Percentiles rank a stretch among this genome's conserved stretches.
These are phyloP conservation scores for Scolopax mira DNA, from an alignment of 2,113 vertebrate species.

Conservation along the genomic window DNA sequence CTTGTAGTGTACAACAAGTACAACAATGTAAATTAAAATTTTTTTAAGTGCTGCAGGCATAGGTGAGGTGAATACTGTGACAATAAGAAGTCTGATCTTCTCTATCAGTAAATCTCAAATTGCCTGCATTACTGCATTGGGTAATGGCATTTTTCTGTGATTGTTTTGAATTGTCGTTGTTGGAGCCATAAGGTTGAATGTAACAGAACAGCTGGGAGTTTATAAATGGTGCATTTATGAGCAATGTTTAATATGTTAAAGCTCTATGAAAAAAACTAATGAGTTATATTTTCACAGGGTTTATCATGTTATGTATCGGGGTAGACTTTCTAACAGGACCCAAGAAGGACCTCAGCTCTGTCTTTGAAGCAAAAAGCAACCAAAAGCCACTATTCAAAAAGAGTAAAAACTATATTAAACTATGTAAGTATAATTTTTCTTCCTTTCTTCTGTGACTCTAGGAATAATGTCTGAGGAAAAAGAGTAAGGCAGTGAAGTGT, in stretches of 20 bases:
- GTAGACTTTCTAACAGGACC: constrained; percentile 44
- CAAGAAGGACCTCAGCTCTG: constrained; percentile 54
- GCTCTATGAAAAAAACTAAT: not conserved
- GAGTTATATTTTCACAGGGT: constrained; percentile 55
- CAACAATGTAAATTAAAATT: not conserved
- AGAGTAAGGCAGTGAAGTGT: not conserved
- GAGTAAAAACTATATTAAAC: constrained; percentile 63
- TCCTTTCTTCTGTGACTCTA: not conserved
- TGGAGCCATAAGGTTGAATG: not conserved
- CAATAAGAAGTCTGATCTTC: not conserved
- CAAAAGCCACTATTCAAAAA: constrained; percentile 61
- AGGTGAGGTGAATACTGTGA: not conserved
- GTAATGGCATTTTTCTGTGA: not conserved
- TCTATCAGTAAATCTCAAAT: not conserved
- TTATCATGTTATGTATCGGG: constrained; percentile 68
- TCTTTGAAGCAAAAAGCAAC: constrained; percentile 65
- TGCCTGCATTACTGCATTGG: not conserved
- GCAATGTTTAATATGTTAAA: not conserved
- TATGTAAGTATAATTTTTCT: constrained; percentile 68
- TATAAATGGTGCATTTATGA: not conserved
- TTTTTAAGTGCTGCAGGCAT: not conserved
- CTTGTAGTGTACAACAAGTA: not conserved
- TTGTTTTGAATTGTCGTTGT: not conserved
- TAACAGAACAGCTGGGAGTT: not conserved
- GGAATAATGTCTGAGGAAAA: not conserved